A percentile compares a stretch with the other conserved stretches of the same genome.
Conservation (phyloP, 1,140 invertebrate species). For the Bombus confusus region DNA sequence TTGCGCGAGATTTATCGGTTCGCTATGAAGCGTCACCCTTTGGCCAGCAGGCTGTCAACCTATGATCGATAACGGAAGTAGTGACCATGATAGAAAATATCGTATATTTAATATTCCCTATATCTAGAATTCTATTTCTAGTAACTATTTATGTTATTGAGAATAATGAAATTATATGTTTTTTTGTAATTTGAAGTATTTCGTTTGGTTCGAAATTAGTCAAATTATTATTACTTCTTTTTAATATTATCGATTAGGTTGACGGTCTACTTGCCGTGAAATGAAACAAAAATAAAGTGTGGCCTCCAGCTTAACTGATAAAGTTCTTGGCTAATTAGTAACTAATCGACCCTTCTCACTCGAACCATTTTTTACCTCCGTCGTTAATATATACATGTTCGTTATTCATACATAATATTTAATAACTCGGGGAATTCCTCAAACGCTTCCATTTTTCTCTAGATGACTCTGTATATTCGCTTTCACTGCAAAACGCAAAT, state of each 20-base stretch:
- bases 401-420: neutral
- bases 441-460: neutral
- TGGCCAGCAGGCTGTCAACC: neutral
- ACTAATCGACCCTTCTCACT: constrained; percentile 13
- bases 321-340: neutral
- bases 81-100: neutral
- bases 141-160: neutral
- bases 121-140: neutral
- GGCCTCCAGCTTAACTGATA: neutral
- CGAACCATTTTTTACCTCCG: constrained; percentile 4
- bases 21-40: constrained; percentile 14
- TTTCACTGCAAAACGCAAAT: neutral
- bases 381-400: neutral
- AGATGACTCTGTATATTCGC: neutral
- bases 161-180: neutral
- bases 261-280: neutral
- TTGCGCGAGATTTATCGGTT: constrained; percentile 6
- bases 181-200: neutral
- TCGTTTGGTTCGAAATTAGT: neutral
- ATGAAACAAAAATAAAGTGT: neutral
- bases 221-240: neutral
- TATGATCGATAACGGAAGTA: neutral
- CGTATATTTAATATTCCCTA: neutral
- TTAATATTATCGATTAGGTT: neutral
- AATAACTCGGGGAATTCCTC: neutral